These are phyloP conservation scores for Gracilinanus agilis DNA, from an alignment of 2,113 vertebrate species.

Conservation along the genomic window DNA sequence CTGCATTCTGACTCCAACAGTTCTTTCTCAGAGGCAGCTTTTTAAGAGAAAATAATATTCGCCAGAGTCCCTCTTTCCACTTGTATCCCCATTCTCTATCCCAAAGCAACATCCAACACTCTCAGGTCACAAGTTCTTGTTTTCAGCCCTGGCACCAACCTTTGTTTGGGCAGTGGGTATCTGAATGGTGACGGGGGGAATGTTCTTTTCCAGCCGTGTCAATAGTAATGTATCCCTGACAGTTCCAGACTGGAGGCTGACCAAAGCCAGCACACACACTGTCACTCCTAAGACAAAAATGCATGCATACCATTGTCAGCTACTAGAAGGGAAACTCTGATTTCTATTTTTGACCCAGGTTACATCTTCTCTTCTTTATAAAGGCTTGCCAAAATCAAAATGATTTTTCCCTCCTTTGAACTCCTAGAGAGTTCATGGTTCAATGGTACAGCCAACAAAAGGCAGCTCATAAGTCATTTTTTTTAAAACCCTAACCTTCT, in stretches of 20 bases:
- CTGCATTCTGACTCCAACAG: no score
- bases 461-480: neutral
- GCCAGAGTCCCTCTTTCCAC: no score
- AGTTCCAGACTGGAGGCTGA: slow-evolving; percentile 82
- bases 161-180: slow-evolving; percentile 85
- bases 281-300: slow-evolving; percentile 85
- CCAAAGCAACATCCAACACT: neutral
- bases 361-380: neutral
- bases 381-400: slow-evolving; percentile 16
- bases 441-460: neutral
- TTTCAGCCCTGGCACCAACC: slow-evolving; percentile 78
- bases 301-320: neutral
- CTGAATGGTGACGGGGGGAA: slow-evolving; percentile 86
- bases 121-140: neutral
- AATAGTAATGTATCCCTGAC: slow-evolving; percentile 87
- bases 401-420: neutral
- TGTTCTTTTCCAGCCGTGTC: slow-evolving; percentile 88
- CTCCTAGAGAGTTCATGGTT: neutral
- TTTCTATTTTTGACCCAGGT: slow-evolving; percentile 26
- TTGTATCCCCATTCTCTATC: neutral
- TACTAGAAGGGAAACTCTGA: neutral
- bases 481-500: neutral
- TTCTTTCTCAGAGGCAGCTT: slow-evolving; percentile 83
- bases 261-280: slow-evolving; percentile 89
- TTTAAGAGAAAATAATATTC: neutral